Base-by-base conservation (phyloP, 2,113 vertebrate genomes). In the Bos javanicus region DNA sequence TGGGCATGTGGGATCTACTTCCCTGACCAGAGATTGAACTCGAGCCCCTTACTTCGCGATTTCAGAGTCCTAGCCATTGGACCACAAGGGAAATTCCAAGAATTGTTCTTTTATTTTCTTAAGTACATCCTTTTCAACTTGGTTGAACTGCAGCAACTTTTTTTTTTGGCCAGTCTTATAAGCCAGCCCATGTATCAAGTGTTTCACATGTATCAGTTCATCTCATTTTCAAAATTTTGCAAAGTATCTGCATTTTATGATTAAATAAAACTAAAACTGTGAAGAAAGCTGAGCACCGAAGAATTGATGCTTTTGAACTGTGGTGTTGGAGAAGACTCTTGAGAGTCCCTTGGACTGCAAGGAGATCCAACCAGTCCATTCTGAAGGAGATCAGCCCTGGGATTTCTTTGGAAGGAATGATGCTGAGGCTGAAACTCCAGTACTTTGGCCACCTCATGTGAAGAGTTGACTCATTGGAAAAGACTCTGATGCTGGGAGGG, bases 141-240 rank as follows among this genome's bases (percentile, higher is more conserved):
- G 76, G 26, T 81, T 71, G 46, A 90, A 80, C 36, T 48, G 8
- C 25, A 95, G 16, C 46, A 62, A 84, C 46, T 82, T 56, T 85
- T 81, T 81, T 52, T 56, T 56, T 88, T 28, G 94, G n/a, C 48
- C 92, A 39, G 30, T 89, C 54, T 93, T 26, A 87, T 30, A 86
- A 52, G 25, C 11, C 13, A 91, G 52, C 21, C 16, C 90, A 48
- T 91, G 8, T 57, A 39, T 83, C 64, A 96, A 90, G 33, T 28
- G 1, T 4, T 97, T 78, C 39, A 57, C 43, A 23, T 33, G 62
- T 17, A 76, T 50, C 76, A 84, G 15, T 48, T 90, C 54, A 92
- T 28, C 48, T 67, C 87, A 83, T 91, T 96, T 64, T 97, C 89
- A 97, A 96, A 84, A 62, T 85, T 30, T 89, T 82, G 13, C 30